phyloP scores from a whole-genome alignment of 2,888 invertebrate genomes.

The Eremobia ochroleuca region DNA sequence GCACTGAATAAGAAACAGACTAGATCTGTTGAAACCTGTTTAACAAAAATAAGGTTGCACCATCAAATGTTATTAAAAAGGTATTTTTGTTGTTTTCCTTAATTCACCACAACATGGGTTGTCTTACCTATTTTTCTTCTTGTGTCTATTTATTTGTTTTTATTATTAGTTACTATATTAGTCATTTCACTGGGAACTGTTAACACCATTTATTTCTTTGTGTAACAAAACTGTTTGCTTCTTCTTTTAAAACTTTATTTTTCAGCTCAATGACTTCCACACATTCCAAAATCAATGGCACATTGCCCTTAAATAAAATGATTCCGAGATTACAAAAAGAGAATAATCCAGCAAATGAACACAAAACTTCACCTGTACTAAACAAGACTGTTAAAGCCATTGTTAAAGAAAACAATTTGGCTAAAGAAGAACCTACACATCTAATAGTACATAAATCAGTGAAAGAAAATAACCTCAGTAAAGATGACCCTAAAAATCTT shows the following conservation, averaged over 20 bases:
- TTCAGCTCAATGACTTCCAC: slow-evolving; percentile 80
- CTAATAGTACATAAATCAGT: slow-evolving; percentile 66
- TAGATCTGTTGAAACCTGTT: slow-evolving; percentile 80
- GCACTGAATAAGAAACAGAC: slow-evolving; percentile 86
- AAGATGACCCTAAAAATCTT: slow-evolving; percentile 70
- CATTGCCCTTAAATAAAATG: slow-evolving; percentile 65
- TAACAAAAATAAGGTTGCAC: slow-evolving; percentile 83
- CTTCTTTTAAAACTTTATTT: slow-evolving; percentile 67
- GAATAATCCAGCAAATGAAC: slow-evolving; percentile 80
- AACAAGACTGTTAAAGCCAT: slow-evolving; percentile 52
- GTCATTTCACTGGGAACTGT: slow-evolving; percentile 26
- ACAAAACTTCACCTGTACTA: slow-evolving; percentile 10
- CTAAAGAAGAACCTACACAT: slow-evolving; percentile 72
- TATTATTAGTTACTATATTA: not conserved
- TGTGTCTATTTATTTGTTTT: slow-evolving; percentile 39
- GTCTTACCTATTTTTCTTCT: slow-evolving; percentile 25
- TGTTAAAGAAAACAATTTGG: slow-evolving; percentile 84
- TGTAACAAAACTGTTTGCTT: slow-evolving; percentile 54
- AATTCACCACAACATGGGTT: slow-evolving; percentile 17
- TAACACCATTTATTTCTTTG: slow-evolving; percentile 42
- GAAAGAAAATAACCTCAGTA: slow-evolving; percentile 81
- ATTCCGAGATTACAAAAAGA: slow-evolving; percentile 84
- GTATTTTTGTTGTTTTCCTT: slow-evolving; percentile 72
- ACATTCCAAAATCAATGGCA: slow-evolving; percentile 81
- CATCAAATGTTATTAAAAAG: slow-evolving; percentile 87